phyloP scores from a whole-genome alignment of 2,113 vertebrate genomes.

The Actinemys pallida region DNA sequence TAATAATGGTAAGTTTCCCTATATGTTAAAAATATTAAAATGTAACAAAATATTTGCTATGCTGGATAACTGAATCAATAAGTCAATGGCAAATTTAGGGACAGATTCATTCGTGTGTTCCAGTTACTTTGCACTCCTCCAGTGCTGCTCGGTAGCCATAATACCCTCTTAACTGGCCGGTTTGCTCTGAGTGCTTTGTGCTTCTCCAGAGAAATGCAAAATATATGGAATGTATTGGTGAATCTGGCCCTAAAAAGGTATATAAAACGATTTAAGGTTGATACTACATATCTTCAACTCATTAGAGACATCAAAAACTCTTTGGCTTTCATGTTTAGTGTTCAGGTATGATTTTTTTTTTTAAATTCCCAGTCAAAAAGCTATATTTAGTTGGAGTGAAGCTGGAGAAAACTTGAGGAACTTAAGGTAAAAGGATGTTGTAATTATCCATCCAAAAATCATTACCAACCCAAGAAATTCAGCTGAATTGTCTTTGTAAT shows the following conservation, averaged over 20 bases:
- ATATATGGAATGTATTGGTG: rapidly evolving
- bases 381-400: neutral
- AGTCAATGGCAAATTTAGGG: neutral
- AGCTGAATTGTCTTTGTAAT: rapidly evolving
- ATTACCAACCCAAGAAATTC: neutral
- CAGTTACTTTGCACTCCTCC: neutral
- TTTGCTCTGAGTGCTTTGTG: neutral
- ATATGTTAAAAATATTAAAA: neutral
- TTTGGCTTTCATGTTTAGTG: neutral
- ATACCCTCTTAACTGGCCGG: neutral
- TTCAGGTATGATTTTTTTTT: neutral
- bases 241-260: neutral
- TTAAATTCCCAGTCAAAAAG: neutral
- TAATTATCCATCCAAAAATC: neutral
- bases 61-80: neutral
- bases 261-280: neutral
- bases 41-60: neutral
- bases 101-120: neutral
- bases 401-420: rapidly evolving
- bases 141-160: neutral
- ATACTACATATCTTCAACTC: neutral
- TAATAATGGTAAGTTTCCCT: neutral
- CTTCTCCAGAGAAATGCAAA: neutral
- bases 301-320: neutral
- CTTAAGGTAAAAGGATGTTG: neutral